Evolutionary conservation across 2,888 invertebrate genomes (phyloP), one percentile per base, ranked within the genome.

Genomic region (Ametastegia equiseti): DNA sequence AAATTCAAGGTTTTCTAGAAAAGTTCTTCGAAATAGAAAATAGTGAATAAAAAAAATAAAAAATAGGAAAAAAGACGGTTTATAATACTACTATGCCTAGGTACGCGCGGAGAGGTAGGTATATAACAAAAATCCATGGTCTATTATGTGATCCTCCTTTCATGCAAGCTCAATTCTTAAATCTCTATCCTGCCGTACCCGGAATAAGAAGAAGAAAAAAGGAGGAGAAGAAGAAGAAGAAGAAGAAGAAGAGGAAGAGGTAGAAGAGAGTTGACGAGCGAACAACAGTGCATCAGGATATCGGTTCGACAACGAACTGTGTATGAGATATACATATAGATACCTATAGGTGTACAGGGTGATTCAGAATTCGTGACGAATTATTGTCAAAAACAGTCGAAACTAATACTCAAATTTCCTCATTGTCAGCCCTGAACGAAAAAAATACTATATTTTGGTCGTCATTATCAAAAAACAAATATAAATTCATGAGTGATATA

Each of bases 61-160:
- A 6, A 60, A 30, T n/a, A 30, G 30, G 5, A 13, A 60, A 30
- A 60, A 60, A 27, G 27, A 60, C 23, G 27, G 4, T 30, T 13
- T 30, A 60, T 1, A 60, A 60, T 60, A 15, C 5, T 6, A 42
- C 30, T 60, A 27, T 30, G 60, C 4, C 60, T 60, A 60, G 60
- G 30, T 60, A 30, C 30, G 15, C 42, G 42, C 30, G 30, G 60
- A 60, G 3, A 60, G 30, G 60, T 60, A 42, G 5, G 9, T 9
- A 9, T 42, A 60, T 60, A 67, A 39, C 15, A 67, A 36, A 19
- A 67, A 36, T 39, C 19, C n/a, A n/a, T 60, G 60, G 60, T 60
- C 60, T 19, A 67, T 67, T 36, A 67, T 67, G 39, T 11, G 33
- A 67, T 67, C 39, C 39, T 39, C 65, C 36, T n/a, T 67, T 67